Conservation (phyloP, 1,140 invertebrate species). For the Aethina tumida region DNA sequence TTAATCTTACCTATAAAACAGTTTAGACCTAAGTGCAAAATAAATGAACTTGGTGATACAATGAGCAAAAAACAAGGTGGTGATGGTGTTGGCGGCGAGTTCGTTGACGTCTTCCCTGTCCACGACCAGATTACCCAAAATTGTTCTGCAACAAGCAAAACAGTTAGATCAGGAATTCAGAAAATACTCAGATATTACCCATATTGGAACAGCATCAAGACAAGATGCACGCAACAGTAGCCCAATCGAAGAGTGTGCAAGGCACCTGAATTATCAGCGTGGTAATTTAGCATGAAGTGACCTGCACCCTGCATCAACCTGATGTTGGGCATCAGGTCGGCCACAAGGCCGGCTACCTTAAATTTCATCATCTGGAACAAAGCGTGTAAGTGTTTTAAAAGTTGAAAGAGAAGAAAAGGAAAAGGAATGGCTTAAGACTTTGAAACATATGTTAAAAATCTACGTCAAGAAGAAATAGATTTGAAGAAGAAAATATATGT, state of each 20-base stretch:
- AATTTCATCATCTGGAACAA: conserved; percentile 45
- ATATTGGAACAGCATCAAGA: conserved; percentile 56
- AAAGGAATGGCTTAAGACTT: too few species aligned
- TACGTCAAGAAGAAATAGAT: too few species aligned
- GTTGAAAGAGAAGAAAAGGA: too few species aligned
- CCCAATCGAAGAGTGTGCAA: conserved; percentile 45
- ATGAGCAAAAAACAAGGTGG: conserved; percentile 69
- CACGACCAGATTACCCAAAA: conserved; percentile 54
- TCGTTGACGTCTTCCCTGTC: conserved; percentile 71
- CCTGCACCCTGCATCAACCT: conserved; percentile 63
- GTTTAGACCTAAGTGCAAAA: conserved; percentile 59
- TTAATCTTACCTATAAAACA: conserved; percentile 55
- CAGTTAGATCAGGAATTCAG: not conserved
- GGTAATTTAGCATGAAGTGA: conserved; percentile 70
- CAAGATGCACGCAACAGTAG: conserved; percentile 49
- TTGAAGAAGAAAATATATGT: too few species aligned
- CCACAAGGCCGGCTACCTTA: conserved; percentile 57
- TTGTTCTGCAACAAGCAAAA: conserved; percentile 32
- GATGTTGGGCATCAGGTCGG: conserved; percentile 73
- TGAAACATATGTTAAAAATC: too few species aligned
- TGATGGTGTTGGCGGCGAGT: conserved; percentile 70
- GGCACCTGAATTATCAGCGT: conserved; percentile 44
- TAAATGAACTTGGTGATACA: conserved; percentile 63
- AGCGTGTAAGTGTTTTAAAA: too few species aligned
- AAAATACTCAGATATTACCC: conserved; percentile 23